Base-by-base conservation (phyloP, 2,113 vertebrate species). In the Nesospiza acunhae region DNA sequence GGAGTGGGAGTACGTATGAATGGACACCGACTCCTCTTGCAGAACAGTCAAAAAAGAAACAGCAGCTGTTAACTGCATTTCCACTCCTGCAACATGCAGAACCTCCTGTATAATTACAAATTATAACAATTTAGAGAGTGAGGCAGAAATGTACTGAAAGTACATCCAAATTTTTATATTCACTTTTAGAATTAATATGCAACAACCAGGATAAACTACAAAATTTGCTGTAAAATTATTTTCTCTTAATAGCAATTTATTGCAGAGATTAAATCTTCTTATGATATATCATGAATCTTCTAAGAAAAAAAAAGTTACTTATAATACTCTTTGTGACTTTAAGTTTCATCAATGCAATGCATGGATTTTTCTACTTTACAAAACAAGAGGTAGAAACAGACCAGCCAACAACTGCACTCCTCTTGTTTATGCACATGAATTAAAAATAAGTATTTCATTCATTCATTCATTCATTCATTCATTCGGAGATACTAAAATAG, bases 11-110 rank as follows among this genome's bases (percentile, higher is more conserved):
- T 99, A 99, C 0, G 98, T 98, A 96, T 99, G 99, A 94, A 99
- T 98, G 58, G 99, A 98, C 93, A 99, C 98, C 0, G 98, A 99
- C 87, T 99, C 99, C 53, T 99, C 99, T 97, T 99, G 99, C 16
- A 99, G 98, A 93, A 99, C 98, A 94, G 98, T 99, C 96, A 99
- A 76, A 97, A 99, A 99, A 1, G 99, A 99, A n/a, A 98, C 98
- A 2, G 99, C 99, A 47, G 99, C 99, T 11, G 98, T 98, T 63
- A 99, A 97, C 97, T 99, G 99, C 98, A 99, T 99, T 79, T 99
- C 99, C 92, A 97, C 98, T 58, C 98, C 98, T 2, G 98, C 98
- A 72, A 98, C 98, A 18, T 98, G 99, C 46, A 99, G 97, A 90
- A 98, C 98, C 89, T 99, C 99, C 99, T 99, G 97, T 66, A 41